Percentiles rank a stretch among this genome's conserved stretches.
These are phyloP conservation scores for Lithophane socia DNA, from an alignment of 2,888 invertebrate genomes.

Conservation along the genomic window DNA sequence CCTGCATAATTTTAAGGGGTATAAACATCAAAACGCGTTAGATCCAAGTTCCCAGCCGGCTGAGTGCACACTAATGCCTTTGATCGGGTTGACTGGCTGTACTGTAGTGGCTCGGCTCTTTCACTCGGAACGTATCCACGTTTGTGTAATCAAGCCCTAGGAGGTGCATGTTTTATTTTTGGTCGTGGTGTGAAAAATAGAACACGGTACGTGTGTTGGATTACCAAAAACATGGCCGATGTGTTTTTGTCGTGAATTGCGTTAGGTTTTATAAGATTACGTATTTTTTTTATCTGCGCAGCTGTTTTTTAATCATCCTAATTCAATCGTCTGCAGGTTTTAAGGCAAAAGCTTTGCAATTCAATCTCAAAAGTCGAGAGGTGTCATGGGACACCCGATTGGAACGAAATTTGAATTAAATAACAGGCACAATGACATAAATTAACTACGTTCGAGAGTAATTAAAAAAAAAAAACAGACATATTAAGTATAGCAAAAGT, in stretches of 20 bases:
- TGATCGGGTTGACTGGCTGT: constrained; percentile 64
- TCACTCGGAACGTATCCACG: constrained; percentile 49
- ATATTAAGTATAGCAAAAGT: too few relatives aligned
- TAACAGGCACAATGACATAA: too few relatives aligned
- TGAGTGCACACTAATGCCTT: constrained; percentile 60
- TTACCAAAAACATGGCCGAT: constrained; percentile 27
- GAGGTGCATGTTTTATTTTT: constrained; percentile 44
- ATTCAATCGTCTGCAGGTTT: too few relatives aligned
- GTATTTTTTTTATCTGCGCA: not conserved
- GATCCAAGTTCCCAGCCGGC: constrained; percentile 46
- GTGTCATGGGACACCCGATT: too few relatives aligned
- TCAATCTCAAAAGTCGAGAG: too few relatives aligned
- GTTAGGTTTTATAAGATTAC: constrained; percentile 5
- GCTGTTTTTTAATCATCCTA: not conserved
- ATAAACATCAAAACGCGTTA: constrained; percentile 64
- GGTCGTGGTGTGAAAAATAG: constrained; percentile 40
- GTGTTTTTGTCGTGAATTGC: constrained; percentile 25
- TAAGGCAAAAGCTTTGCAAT: too few relatives aligned
- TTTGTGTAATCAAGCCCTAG: constrained; percentile 66
- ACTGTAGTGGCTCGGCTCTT: constrained; percentile 52
- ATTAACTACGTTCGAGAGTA: too few relatives aligned
- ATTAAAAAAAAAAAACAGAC: too few relatives aligned
- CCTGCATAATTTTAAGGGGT: constrained; percentile 48
- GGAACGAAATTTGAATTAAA: too few relatives aligned
- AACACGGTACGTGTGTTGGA: constrained; percentile 26